Conservation (phyloP, 2,797 vertebrate species). For the Anguilla anguilla region DNA sequence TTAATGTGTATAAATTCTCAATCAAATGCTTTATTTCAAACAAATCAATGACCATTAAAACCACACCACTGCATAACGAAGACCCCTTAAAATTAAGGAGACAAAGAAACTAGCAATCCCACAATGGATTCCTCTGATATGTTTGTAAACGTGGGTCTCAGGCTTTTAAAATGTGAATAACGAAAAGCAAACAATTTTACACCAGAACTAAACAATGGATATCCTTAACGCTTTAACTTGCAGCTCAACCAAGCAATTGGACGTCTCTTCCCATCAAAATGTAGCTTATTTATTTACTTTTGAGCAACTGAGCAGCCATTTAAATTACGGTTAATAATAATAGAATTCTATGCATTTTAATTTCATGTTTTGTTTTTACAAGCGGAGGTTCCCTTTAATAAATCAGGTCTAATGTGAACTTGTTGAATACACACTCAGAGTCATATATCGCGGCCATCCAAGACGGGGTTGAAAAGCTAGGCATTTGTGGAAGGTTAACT, state of each 20-base stretch:
- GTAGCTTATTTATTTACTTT: neutral
- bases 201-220: neutral
- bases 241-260: neutral
- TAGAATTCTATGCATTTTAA: neutral
- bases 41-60: too few relatives aligned
- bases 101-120: neutral
- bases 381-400: constrained; percentile 42
- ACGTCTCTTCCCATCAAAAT: neutral
- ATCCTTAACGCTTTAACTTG: neutral
- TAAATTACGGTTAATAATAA: neutral
- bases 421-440: constrained; percentile 99
- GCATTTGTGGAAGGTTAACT: constrained; percentile 99
- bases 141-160: neutral
- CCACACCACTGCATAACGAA: too few relatives aligned
- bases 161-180: neutral
- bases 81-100: too few relatives aligned
- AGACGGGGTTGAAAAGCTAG: constrained; percentile 99
- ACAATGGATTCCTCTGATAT: neutral
- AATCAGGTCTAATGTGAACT: constrained; percentile 92
- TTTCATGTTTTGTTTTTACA: neutral
- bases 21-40: too few relatives aligned
- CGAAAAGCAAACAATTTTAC: neutral
- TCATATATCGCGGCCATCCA: constrained; percentile 99
- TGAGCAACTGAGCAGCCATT: neutral
- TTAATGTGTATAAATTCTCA: too few relatives aligned